phyloP scores from a whole-genome alignment of 2,113 vertebrate genomes.

The Ciconia stormi region DNA sequence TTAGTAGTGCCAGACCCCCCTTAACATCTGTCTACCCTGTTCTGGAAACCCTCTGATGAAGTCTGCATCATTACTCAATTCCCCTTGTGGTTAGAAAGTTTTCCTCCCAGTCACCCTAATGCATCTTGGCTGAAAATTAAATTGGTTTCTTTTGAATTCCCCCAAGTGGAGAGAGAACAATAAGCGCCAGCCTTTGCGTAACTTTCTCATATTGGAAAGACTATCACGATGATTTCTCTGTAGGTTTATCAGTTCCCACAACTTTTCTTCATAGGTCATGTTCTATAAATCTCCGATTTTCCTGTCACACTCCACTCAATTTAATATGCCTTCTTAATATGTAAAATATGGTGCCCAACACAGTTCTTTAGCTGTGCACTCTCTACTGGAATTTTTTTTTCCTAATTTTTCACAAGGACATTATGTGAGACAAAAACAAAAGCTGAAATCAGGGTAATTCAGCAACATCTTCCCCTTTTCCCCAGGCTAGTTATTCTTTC shows the following conservation, averaged over 20 bases:
- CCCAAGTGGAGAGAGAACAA: slow-evolving; percentile 54
- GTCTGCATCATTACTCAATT: slow-evolving; percentile 48
- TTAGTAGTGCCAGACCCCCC: slow-evolving; percentile 12
- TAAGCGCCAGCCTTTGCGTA: slow-evolving; percentile 43
- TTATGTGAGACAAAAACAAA: background rate
- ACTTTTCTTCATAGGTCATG: slow-evolving; percentile 24
- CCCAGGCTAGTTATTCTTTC: background rate
- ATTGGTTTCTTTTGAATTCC: slow-evolving; percentile 67
- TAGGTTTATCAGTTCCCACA: slow-evolving; percentile 48
- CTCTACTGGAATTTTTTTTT: background rate
- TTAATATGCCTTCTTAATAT: background rate
- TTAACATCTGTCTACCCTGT: slow-evolving; percentile 47
- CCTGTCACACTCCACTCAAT: slow-evolving; percentile 2
- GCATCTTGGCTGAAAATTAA: slow-evolving; percentile 65
- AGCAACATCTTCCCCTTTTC: background rate
- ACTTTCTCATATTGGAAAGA: slow-evolving; percentile 20
- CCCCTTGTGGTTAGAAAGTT: slow-evolving; percentile 40
- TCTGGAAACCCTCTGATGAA: slow-evolving; percentile 42
- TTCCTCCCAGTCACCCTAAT: slow-evolving; percentile 56
- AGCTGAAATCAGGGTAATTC: background rate
- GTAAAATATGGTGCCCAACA: background rate
- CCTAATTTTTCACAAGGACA: background rate
- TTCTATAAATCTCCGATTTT: slow-evolving; percentile 1
- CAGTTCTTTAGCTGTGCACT: background rate
- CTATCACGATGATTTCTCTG: slow-evolving; percentile 31